These are phyloP conservation scores for Erebia palarica DNA, from an alignment of 2,888 invertebrate species.

Conservation along the genomic window DNA sequence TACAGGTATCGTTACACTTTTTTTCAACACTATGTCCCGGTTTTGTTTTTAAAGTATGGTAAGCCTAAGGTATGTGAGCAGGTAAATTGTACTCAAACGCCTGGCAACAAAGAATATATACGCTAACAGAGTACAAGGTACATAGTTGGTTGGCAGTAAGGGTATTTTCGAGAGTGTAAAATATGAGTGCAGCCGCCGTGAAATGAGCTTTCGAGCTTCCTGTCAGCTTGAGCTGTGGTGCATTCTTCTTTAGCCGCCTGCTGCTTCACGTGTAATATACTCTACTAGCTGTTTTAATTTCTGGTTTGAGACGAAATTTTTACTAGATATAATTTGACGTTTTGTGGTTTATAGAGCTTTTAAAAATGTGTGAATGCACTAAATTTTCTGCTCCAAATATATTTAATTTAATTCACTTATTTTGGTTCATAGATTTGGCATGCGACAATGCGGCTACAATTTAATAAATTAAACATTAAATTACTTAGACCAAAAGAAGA, in stretches of 20 bases:
- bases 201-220: constrained; percentile 69
- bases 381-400: too few species aligned
- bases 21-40: background rate
- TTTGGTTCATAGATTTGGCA: too few species aligned
- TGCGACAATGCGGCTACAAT: too few species aligned
- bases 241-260: constrained; percentile 48
- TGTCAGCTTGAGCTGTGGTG: constrained; percentile 54
- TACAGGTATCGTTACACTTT: background rate
- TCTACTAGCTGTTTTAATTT: constrained; percentile 21
- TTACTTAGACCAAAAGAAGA: too few species aligned
- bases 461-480: too few species aligned
- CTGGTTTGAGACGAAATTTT: constrained; percentile 1
- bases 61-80: constrained; percentile 38
- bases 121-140: constrained; percentile 41
- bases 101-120: constrained; percentile 54
- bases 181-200: constrained; percentile 72
- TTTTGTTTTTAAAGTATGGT: constrained; percentile 6
- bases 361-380: too few species aligned
- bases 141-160: constrained; percentile 47
- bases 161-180: constrained; percentile 69
- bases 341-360: too few species aligned
- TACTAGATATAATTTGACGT: background rate
- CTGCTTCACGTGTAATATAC: constrained; percentile 31
- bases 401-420: too few species aligned
- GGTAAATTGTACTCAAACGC: constrained; percentile 53